phyloP scores from a whole-genome alignment of 23 tunicate species.

The Trididemnum nubilum region DNA sequence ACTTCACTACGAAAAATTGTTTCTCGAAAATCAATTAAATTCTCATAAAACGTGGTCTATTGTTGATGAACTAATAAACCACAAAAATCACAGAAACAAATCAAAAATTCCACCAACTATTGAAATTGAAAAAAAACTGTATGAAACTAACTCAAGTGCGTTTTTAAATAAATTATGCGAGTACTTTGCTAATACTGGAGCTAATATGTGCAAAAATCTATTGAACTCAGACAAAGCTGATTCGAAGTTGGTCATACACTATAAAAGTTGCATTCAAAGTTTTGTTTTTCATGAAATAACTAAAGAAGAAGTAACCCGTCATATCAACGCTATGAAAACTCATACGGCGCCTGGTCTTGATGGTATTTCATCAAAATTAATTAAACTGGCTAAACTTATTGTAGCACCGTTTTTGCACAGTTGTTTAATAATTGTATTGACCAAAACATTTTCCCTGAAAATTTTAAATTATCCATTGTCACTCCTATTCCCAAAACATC shows the following conservation, averaged over 20 bases:
- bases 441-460: neutral
- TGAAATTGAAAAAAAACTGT: no score
- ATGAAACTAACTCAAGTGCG: neutral
- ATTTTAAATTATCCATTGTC: slow-evolving; percentile 3
- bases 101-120: no score
- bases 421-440: no score
- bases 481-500: neutral
- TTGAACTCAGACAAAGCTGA: neutral
- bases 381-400: no score
- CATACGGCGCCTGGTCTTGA: neutral
- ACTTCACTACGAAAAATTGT: no score
- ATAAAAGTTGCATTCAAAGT: neutral
- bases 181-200: neutral
- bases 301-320: neutral
- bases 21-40: no score
- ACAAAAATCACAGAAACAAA: no score
- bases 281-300: no score
- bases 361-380: neutral
- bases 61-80: no score
- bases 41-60: no score
- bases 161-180: neutral
- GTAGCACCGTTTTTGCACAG: neutral
- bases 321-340: neutral
- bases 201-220: neutral
- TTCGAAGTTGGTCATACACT: neutral